Conservation (phyloP, 2,113 vertebrate species). For the Corythoichthys intestinalis region DNA sequence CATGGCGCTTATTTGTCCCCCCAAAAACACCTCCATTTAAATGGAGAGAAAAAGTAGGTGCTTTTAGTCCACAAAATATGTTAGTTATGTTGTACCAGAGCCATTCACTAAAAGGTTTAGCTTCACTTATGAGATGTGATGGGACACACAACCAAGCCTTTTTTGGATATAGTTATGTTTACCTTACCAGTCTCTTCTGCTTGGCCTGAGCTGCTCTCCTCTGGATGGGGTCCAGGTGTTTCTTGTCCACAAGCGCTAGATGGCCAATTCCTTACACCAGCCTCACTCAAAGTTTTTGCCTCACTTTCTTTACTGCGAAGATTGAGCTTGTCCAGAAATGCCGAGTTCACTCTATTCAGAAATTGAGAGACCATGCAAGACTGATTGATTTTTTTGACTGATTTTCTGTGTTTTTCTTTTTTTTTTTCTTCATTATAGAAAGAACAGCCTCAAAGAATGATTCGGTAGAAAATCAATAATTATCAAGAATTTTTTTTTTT, state of each 20-base stretch:
- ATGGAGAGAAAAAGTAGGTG: no score
- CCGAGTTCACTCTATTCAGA: constrained; percentile 78
- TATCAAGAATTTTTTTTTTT: no score
- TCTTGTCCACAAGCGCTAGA: not conserved
- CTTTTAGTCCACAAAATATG: no score
- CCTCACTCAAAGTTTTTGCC: constrained; percentile 2
- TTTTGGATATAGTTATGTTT: not conserved
- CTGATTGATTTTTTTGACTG: not conserved
- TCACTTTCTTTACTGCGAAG: constrained; percentile 31
- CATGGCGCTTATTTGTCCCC: no score
- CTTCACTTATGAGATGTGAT: not conserved
- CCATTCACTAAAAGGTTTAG: not conserved
- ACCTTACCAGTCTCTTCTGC: constrained; percentile 46
- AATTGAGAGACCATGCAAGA: constrained; percentile 2
- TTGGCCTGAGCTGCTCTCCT: constrained; percentile 16
- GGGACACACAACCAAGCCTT: not conserved
- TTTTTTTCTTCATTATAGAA: not conserved
- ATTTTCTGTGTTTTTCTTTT: not conserved
- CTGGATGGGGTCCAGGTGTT: constrained; percentile 12
- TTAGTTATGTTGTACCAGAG: no score
- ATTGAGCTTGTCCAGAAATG: constrained; percentile 79
- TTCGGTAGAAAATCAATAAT: no score
- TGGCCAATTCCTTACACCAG: not conserved
- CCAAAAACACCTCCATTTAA: no score
- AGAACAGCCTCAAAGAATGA: no score